Percentiles rank a stretch among this genome's conserved stretches.
Evolutionary conservation across 92 coral and sea anemone genomes (phyloP).

Genomic region (Heteractis magnifica): DNA sequence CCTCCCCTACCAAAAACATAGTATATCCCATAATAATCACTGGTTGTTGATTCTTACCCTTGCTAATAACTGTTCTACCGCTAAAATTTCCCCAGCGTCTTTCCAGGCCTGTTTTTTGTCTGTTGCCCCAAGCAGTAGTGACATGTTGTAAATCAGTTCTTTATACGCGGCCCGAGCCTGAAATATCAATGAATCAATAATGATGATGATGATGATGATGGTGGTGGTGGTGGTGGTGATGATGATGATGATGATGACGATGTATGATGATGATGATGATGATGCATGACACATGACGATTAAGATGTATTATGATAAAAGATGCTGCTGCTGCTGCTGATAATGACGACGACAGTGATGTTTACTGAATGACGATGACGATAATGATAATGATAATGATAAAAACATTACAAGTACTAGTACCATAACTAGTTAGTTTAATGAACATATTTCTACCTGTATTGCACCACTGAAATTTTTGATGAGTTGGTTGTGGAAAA

Average conservation of each 20-base stretch:
- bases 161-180: slow-evolving; percentile 23
- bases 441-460: slow-evolving; percentile 7
- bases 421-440: not conserved
- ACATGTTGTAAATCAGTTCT: slow-evolving; percentile 26
- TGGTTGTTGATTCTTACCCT: not conserved
- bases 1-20: too few species aligned
- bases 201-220: not conserved
- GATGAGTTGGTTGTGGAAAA: slow-evolving; percentile 28
- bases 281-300: too few species aligned
- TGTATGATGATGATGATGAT: too few species aligned
- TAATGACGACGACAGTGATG: too few species aligned
- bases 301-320: too few species aligned
- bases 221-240: too few species aligned
- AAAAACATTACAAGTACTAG: not conserved
- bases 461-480: slow-evolving; percentile 14
- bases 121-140: slow-evolving; percentile 19
- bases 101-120: slow-evolving; percentile 12
- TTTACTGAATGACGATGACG: too few species aligned
- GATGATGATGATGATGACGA: too few species aligned
- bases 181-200: not conserved
- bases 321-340: not conserved
- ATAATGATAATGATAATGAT: not conserved
- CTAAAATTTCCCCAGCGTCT: slow-evolving; percentile 23
- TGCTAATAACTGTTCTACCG: slow-evolving; percentile 9
- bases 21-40: not conserved